These are phyloP conservation scores for Setophaga coronata DNA, from an alignment of 2,113 vertebrate genomes.

Conservation along the genomic window DNA sequence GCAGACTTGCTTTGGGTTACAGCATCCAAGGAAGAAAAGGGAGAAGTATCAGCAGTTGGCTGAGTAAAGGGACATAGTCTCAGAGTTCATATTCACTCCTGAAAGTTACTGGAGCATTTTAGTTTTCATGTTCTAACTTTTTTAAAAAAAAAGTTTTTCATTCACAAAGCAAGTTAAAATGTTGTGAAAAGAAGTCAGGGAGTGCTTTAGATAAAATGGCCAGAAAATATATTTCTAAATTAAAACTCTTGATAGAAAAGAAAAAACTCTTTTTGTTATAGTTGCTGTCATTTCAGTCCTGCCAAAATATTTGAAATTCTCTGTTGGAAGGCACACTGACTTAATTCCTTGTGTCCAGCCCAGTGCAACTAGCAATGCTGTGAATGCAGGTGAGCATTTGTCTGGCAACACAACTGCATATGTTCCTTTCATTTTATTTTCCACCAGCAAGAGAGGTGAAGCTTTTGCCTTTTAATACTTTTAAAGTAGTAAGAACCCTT, in stretches of 20 bases:
- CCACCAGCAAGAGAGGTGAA: not conserved
- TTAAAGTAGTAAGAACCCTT: not conserved
- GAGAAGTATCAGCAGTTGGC: not conserved
- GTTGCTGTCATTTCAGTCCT: not conserved
- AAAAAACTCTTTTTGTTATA: not conserved
- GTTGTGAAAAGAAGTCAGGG: not conserved
- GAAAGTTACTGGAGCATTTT: fast-evolving
- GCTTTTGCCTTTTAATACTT: not conserved
- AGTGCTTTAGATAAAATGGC: not conserved
- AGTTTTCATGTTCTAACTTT: not conserved
- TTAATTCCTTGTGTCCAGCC: not conserved
- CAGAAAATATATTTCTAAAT: not conserved
- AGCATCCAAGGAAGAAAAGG: not conserved
- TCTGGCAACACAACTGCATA: not conserved
- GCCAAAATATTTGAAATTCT: not conserved
- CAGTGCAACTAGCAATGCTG: not conserved
- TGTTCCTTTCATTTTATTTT: not conserved
- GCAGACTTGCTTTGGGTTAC: not conserved
- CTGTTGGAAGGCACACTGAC: not conserved
- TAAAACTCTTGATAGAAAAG: not conserved
- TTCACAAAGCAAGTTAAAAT: not conserved
- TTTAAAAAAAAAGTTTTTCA: not conserved
- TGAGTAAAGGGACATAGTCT: not conserved
- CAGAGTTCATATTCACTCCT: not conserved
- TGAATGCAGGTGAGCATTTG: not conserved